Evolutionary conservation across 2,888 invertebrate genomes (phyloP).

Genomic region (Drosophila vallismaia): DNA sequence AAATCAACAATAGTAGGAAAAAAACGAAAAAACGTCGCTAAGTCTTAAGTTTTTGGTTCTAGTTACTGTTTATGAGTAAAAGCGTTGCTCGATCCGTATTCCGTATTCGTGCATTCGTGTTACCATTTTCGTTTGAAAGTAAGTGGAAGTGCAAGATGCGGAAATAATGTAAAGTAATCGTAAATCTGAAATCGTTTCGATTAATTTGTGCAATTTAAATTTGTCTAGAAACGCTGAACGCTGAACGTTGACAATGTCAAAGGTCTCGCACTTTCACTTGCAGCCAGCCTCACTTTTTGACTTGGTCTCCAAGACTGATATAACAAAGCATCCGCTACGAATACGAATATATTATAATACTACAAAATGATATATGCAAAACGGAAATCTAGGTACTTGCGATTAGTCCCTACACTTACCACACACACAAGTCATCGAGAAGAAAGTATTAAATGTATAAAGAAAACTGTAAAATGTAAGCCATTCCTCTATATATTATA

Average conservation of each 20-base stretch:
- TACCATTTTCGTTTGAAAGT: slow-evolving; percentile 9
- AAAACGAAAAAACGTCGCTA: slow-evolving; percentile 16
- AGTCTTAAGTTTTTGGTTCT: slow-evolving; percentile 60
- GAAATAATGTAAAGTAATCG: slow-evolving; percentile 22
- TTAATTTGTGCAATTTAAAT: slow-evolving; percentile 25
- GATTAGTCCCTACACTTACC: slow-evolving; percentile 18
- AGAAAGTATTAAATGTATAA: slow-evolving; percentile 64
- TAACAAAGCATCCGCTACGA: slow-evolving; percentile 55
- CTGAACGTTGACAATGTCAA: background rate
- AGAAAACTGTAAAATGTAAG: slow-evolving; percentile 57
- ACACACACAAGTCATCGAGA: slow-evolving; percentile 32
- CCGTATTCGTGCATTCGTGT: background rate
- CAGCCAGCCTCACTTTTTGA: slow-evolving; percentile 40
- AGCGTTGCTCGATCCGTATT: slow-evolving; percentile 30
- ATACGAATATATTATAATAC: slow-evolving; percentile 55
- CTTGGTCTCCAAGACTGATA: slow-evolving; percentile 76
- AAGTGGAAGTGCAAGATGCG: slow-evolving; percentile 29
- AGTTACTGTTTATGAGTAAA: slow-evolving; percentile 54
- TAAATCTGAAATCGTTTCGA: slow-evolving; percentile 8
- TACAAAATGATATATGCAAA: slow-evolving; percentile 19
- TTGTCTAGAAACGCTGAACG: background rate
- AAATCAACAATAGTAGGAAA: slow-evolving; percentile 32
- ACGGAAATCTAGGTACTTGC: slow-evolving; percentile 39
- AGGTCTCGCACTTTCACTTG: slow-evolving; percentile 34
- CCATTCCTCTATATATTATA: slow-evolving; percentile 64